These are phyloP conservation scores for Hipposideros armiger DNA, from an alignment of 2,113 vertebrate genomes.

Conservation along the genomic window DNA sequence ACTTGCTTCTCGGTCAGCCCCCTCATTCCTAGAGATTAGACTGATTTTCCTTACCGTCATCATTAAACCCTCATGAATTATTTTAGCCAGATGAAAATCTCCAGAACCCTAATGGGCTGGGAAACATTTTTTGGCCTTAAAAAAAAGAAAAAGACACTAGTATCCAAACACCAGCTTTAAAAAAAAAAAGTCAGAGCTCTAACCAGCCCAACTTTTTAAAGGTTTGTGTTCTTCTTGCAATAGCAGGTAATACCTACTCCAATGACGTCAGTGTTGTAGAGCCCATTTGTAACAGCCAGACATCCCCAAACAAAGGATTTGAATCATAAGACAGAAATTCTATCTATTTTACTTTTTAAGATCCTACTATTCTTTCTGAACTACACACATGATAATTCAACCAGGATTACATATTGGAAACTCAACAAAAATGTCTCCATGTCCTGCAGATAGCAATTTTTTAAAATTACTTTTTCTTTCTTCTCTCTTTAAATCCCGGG, in stretches of 20 bases:
- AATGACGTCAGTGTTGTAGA: constrained; percentile 74
- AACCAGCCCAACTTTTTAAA: constrained; percentile 61
- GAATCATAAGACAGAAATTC: constrained; percentile 66
- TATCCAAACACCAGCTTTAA: constrained; percentile 10
- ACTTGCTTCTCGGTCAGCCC: not conserved
- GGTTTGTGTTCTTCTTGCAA: not conserved
- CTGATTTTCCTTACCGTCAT: constrained; percentile 6
- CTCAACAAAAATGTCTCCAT: constrained; percentile 40
- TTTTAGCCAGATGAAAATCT: constrained; percentile 38
- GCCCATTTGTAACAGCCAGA: constrained; percentile 70
- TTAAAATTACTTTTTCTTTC: not conserved
- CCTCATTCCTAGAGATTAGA: not conserved
- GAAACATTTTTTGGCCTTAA: not conserved
- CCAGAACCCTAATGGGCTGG: not conserved
- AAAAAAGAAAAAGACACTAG: not conserved
- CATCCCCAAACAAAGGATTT: constrained; percentile 79
- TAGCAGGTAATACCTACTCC: constrained; percentile 69
- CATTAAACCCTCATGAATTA: constrained; percentile 47
- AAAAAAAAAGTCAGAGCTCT: constrained; percentile 17
- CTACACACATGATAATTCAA: not conserved
- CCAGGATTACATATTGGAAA: constrained; percentile 17
- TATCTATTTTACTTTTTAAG: constrained; percentile 13
- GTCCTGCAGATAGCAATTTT: not conserved
- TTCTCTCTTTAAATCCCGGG: constrained; percentile 25
- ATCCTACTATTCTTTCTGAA: not conserved